Evolutionary conservation across 1,140 invertebrate species (phyloP).

Genomic region (Amphibalanus amphitrite): DNA sequence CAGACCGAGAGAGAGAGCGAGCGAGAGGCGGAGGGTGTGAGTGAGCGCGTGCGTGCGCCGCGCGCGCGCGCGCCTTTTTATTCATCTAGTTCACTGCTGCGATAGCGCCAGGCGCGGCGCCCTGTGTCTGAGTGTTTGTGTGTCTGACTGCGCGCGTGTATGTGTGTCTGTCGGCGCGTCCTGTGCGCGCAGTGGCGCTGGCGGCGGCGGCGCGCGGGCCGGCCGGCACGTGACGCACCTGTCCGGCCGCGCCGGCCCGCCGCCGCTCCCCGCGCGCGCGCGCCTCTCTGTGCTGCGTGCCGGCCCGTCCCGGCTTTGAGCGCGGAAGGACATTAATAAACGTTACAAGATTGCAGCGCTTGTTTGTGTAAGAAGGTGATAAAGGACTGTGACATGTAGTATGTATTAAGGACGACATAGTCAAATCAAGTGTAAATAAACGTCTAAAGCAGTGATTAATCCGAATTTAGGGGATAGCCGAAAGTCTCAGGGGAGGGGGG

Average conservation of each 20-base stretch:
- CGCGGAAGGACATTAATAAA: background rate
- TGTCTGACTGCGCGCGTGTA: background rate
- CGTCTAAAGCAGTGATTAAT: too few relatives aligned
- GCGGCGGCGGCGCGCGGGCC: too few relatives aligned
- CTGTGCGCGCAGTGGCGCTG: background rate
- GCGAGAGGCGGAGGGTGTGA: conserved; percentile 4
- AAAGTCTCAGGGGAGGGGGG: too few relatives aligned
- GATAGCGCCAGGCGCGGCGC: background rate
- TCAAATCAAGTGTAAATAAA: too few relatives aligned
- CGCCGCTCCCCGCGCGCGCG: too few relatives aligned
- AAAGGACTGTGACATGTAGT: too few relatives aligned
- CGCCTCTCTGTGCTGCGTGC: too few relatives aligned
- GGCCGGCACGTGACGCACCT: background rate
- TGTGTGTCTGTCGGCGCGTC: background rate
- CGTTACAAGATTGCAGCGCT: conserved; percentile 27
- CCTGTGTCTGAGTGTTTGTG: background rate
- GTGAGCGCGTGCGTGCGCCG: background rate
- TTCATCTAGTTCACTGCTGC: conserved; percentile 5
- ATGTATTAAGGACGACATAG: too few relatives aligned
- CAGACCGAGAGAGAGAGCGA: too few relatives aligned
- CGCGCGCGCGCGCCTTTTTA: conserved; percentile 2
- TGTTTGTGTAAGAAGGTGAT: too few relatives aligned
- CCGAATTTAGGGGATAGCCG: too few relatives aligned
- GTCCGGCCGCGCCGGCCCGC: too few relatives aligned
- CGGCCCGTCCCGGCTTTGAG: background rate